Evolutionary conservation across 2,888 invertebrate species (phyloP), one percentile per base, ranked within the genome.

Genomic region (Macrosoma leucophasiata): DNA sequence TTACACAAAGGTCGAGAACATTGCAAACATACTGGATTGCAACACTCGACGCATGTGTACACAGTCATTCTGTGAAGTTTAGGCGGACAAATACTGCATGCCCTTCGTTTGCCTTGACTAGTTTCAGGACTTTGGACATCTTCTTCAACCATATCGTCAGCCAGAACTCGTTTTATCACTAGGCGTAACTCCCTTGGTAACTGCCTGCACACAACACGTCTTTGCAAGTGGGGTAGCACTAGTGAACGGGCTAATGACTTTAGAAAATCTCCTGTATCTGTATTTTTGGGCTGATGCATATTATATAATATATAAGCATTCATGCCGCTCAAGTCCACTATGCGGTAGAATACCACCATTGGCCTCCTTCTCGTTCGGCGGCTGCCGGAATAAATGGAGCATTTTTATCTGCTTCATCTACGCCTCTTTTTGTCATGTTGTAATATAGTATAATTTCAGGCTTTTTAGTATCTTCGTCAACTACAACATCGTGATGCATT

Each of bases 121-220:
- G 36, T 39, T 39, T 41, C 13, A 37, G 24, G 37, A 21, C 14
- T 38, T 42, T 42, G 40, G 36, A 36, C 15, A 36, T 29, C 43
- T 43, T 43, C 38, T 44, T 41, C 36, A 27, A 39, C 29, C 39
- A 39, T 41, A 29, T 38, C 29, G 3, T 43, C 39, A 33, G 21
- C 45, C 28, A 48, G 40, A 32, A 48, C 37, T 41, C 46, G 37
- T 31, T 43, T 43, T 40, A 44, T 33, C 33, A 39, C 40, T 25
- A 29, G 29, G 7, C 39, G 29, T 39, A 41, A 21, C 28, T 41
- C 36, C 19, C 36, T 31, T 32, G 41, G 28, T 31, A 36, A 34
- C 34, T 33, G 36, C 27, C 22, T 36, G 23, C 33, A 40, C 13
- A 33, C 18, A 26, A 33, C 36, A 30, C 33, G 40, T 27, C 30